Base-by-base conservation (phyloP, 1,140 invertebrate species). In the Philopotamus ludificatus region DNA sequence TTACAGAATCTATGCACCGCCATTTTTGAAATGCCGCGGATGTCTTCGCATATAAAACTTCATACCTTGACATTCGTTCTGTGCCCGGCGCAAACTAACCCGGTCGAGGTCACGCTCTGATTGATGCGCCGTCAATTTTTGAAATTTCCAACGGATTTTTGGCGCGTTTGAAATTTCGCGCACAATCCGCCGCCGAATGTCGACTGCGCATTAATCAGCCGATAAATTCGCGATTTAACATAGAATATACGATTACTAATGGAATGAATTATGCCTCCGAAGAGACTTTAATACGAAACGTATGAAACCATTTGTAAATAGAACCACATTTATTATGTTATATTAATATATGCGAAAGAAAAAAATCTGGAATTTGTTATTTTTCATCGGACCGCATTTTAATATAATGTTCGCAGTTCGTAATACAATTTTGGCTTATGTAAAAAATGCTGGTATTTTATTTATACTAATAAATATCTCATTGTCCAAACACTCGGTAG, bases 1-100 rank as follows among this genome's bases (percentile, higher is more conserved):
- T 58, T 50, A 18, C 59, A 67, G 66, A 63, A 67, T 67, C 65
- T 22, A 55, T 22, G 53, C 26, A 60, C 39, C 51, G 66, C 66
- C 66, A 63, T 67, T 54, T 67, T 67, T 67, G 57, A 66, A 67
- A 67, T 67, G 65, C 51, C 51, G 16, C 20, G 16, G 25, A 50
- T 34, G 26, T 25, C 25, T 50, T 51, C 23, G 20, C 44, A 26
- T 23, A 7, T 45, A 20, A 8, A 49, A 18, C 47, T 12, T 15
- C 47, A 21, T 49, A 22, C 50, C 23, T 53, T 53, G 50, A 25
- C 22, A 53, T 53, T 50, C 47, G 47, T 9, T 34, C 12, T 34
- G 28, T 7, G 28, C 28, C 12, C 12, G 28, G 28, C 28, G 28
- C 28, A 34, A 34, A 34, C 28, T 7, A 34, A 12, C 4, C 12